A percentile compares a stretch with the other conserved stretches of the same genome.
These are phyloP conservation scores for Epinephelus moara DNA, from an alignment of 2,113 vertebrate species.

Conservation along the genomic window DNA sequence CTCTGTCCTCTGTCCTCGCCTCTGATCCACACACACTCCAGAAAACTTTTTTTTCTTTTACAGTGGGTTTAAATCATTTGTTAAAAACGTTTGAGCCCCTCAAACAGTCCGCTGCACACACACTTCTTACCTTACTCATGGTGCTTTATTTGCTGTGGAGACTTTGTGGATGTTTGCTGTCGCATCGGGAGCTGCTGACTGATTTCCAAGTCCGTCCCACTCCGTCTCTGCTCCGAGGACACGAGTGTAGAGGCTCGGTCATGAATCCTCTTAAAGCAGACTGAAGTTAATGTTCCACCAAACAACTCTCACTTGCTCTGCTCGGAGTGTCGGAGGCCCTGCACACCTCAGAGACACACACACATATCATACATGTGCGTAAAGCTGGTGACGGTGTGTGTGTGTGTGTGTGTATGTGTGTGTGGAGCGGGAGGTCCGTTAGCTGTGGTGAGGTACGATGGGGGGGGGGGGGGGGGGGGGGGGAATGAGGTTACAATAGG, in stretches of 20 bases:
- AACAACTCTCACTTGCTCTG: not conserved
- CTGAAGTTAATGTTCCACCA: conserved; percentile 78
- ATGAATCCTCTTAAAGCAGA: conserved; percentile 5
- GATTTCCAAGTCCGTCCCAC: conserved; percentile 69
- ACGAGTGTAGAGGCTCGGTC: not conserved
- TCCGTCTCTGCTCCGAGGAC: not conserved
- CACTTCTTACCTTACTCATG: conserved; percentile 66
- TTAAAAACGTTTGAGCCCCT: not conserved
- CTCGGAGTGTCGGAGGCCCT: not conserved
- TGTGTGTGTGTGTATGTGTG: not conserved
- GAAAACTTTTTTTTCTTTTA: no score
- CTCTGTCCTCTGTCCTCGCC: no score
- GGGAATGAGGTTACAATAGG: conserved; percentile 21
- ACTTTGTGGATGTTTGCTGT: not conserved
- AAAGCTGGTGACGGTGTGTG: not conserved
- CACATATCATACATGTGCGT: no score
- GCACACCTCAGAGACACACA: not conserved
- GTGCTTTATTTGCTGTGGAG: conserved; percentile 24
- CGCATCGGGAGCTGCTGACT: conserved; percentile 18
- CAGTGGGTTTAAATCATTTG: no score
- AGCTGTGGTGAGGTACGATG: not conserved
- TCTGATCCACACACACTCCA: no score
- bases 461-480: no score
- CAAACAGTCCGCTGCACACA: no score
- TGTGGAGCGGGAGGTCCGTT: conserved; percentile 18